Conservation (phyloP, 64 coral and sea anemone genomes). For the Porites lutea region DNA sequence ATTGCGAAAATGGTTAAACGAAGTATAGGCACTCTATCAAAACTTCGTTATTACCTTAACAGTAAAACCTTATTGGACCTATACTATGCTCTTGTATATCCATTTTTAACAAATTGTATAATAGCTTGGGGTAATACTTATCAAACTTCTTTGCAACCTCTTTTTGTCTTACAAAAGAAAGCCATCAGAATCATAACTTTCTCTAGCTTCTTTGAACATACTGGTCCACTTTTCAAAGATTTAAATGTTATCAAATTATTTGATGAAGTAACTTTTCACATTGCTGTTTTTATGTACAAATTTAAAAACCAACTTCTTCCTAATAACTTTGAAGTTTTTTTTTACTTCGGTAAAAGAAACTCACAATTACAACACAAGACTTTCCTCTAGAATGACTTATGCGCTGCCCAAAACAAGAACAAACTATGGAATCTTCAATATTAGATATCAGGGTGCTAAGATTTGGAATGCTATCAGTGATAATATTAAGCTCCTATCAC, state of each 20-base stretch:
- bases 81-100: slow-evolving; percentile 18
- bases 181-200: background rate
- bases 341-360: slow-evolving; percentile 23
- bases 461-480: slow-evolving; percentile 59
- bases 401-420: slow-evolving; percentile 56
- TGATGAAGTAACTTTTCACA: background rate
- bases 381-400: slow-evolving; percentile 35
- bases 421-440: slow-evolving; percentile 68
- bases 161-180: slow-evolving; percentile 12
- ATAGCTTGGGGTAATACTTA: background rate
- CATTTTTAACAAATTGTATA: background rate
- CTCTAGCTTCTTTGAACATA: background rate
- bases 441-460: slow-evolving; percentile 59
- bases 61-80: slow-evolving; percentile 6
- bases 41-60: slow-evolving; percentile 16
- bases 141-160: background rate
- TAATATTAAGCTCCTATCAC: slow-evolving; percentile 30
- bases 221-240: background rate
- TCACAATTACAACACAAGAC: slow-evolving; percentile 50
- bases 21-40: slow-evolving; percentile 40
- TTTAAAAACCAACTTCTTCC: background rate
- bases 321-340: background rate
- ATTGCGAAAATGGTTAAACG: slow-evolving; percentile 3
- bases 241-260: background rate
- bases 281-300: background rate